These are phyloP conservation scores for Callyntrura guangdongensis DNA, from an alignment of 2,888 invertebrate genomes.

Conservation along the genomic window DNA sequence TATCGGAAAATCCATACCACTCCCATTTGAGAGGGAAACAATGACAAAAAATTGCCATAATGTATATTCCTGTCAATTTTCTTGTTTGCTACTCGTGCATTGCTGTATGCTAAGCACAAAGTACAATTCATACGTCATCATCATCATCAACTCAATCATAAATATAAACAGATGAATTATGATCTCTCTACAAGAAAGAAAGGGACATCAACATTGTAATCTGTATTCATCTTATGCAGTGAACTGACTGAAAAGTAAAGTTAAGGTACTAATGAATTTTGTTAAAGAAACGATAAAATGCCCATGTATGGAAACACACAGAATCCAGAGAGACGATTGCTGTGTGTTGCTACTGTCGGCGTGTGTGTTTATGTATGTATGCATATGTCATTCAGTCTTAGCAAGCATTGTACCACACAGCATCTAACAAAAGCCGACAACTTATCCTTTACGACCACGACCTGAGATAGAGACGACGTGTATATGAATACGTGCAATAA, in stretches of 20 bases:
- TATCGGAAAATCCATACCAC: no score
- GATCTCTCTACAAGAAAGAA: not conserved
- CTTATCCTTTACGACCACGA: constrained; percentile 17
- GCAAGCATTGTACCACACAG: not conserved
- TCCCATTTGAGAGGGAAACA: no score
- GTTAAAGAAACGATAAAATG: constrained; percentile 64
- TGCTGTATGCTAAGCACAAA: no score
- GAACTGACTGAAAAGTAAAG: constrained; percentile 13
- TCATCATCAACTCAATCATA: no score
- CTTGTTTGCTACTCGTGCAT: no score
- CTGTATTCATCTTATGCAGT: not conserved
- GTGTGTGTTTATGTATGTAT: not conserved
- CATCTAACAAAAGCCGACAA: not conserved
- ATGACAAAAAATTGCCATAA: no score
- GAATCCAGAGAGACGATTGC: not conserved
- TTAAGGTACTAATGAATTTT: constrained; percentile 53
- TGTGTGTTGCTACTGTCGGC: not conserved
- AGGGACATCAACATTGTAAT: not conserved
- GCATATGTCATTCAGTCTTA: no score
- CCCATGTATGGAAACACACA: constrained; percentile 58
- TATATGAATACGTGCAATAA: not conserved
- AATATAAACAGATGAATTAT: not conserved
- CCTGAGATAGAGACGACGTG: not conserved
- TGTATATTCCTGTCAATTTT: no score
- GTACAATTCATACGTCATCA: no score